Evolutionary conservation across 2,888 invertebrate genomes (phyloP).

Genomic region (Neoitamus cyanurus): DNA sequence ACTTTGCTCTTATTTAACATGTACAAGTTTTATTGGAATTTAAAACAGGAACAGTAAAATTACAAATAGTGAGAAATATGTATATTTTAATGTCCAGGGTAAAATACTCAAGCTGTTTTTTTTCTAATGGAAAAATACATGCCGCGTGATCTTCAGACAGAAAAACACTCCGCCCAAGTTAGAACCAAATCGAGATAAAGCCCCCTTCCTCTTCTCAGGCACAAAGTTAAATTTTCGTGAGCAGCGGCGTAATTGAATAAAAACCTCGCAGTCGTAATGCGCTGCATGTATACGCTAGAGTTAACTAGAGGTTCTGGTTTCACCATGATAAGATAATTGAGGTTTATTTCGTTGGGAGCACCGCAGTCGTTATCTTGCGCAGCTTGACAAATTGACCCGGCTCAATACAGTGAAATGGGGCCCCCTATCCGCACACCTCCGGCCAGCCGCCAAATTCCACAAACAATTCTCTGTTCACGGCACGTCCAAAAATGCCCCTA

Average conservation of each 20-base stretch:
- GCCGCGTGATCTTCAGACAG: background rate
- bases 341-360: constrained; percentile 4
- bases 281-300: background rate
- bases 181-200: background rate
- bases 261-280: background rate
- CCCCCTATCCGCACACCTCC: background rate
- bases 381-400: constrained; percentile 20
- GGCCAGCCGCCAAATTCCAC: background rate
- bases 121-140: background rate
- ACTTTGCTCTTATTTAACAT: too few relatives aligned
- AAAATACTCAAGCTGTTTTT: background rate
- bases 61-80: background rate
- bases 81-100: background rate
- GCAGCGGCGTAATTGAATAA: background rate
- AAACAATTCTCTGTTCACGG: background rate
- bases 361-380: constrained; percentile 7
- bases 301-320: background rate
- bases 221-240: background rate
- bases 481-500: background rate
- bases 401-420: background rate
- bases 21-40: background rate
- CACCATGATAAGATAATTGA: background rate
- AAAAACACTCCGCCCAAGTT: background rate
- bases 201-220: background rate
- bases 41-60: background rate